phyloP scores from a whole-genome alignment of 2,888 invertebrate species.

The Meghimatium bilineatum region DNA sequence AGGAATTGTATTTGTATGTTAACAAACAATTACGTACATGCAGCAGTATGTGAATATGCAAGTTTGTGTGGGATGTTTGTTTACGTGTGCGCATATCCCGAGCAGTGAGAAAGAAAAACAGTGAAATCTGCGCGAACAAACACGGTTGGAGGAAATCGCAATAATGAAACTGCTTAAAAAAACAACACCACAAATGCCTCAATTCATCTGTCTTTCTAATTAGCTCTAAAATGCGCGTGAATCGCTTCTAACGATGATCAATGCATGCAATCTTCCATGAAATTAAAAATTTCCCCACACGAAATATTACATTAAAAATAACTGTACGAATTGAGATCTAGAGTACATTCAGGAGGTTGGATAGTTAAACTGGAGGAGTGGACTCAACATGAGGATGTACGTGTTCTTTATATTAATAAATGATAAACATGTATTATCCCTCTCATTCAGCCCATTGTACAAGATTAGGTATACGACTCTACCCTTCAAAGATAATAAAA shows the following conservation, averaged over 20 bases:
- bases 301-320: slow-evolving; percentile 14
- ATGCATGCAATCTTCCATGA: slow-evolving; percentile 15
- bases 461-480: no score
- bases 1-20: neutral
- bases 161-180: neutral
- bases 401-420: no score
- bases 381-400: no score
- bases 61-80: neutral
- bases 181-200: neutral
- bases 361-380: no score
- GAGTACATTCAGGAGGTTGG: no score
- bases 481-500: no score
- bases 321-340: neutral
- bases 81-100: neutral
- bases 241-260: slow-evolving; percentile 20
- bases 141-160: neutral
- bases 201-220: neutral
- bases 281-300: slow-evolving; percentile 20
- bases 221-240: neutral
- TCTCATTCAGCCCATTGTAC: no score
- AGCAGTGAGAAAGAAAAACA: neutral
- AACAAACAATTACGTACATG: neutral
- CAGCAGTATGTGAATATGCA: neutral
- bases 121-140: neutral
- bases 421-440: no score